These are phyloP conservation scores for Desmophyllum pertusum DNA, from an alignment of 92 coral and sea anemone species.

Conservation along the genomic window DNA sequence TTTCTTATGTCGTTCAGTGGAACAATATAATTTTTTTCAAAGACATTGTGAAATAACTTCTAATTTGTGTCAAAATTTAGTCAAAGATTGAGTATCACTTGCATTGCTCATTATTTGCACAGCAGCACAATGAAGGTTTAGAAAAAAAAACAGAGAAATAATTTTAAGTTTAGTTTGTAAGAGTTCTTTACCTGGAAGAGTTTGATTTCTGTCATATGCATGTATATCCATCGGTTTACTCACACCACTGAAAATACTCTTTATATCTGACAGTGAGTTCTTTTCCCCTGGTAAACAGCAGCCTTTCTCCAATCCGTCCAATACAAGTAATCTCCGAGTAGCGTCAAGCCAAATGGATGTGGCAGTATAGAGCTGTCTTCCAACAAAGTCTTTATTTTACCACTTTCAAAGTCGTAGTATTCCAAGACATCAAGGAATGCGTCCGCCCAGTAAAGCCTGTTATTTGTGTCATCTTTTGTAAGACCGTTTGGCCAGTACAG, in stretches of 20 bases:
- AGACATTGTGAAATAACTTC: too few relatives aligned
- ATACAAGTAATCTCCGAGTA: background rate
- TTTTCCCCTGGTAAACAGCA: background rate
- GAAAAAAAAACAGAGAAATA: too few relatives aligned
- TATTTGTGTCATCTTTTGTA: background rate
- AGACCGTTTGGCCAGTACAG: background rate
- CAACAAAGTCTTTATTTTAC: background rate
- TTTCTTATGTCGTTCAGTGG: too few relatives aligned
- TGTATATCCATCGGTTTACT: background rate
- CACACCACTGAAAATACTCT: background rate
- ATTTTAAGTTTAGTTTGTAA: too few relatives aligned
- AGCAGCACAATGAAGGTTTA: too few relatives aligned
- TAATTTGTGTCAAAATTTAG: too few relatives aligned
- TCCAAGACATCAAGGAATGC: background rate
- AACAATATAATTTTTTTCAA: too few relatives aligned
- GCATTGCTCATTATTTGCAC: too few relatives aligned
- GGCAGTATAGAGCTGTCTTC: background rate
- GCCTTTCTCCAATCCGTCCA: background rate
- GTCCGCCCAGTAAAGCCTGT: background rate
- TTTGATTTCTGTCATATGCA: constrained; percentile 8
- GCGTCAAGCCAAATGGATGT: background rate
- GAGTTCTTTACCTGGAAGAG: background rate
- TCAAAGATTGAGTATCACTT: too few relatives aligned
- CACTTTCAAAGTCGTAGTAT: background rate
- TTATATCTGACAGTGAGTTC: background rate